Conservation (phyloP, 2,797 vertebrate species). For the Sebastes goodei region DNA sequence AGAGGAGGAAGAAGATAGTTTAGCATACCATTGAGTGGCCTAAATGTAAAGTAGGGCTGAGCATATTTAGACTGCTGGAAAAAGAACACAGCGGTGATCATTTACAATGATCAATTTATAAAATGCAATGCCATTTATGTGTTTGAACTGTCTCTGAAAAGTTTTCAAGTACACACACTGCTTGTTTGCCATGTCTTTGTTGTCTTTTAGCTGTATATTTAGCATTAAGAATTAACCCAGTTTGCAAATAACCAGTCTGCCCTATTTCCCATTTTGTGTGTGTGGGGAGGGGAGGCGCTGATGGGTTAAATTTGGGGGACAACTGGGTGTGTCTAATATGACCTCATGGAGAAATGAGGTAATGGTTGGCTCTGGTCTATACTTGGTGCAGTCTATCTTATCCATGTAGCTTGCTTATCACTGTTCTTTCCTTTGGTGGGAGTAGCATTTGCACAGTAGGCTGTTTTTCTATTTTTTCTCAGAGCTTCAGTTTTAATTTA, state of each 20-base stretch:
- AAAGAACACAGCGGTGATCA: background rate
- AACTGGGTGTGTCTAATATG: slow-evolving; percentile 56
- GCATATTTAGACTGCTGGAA: background rate
- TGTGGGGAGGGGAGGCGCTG: slow-evolving; percentile 1
- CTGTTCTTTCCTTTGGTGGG: slow-evolving; percentile 41
- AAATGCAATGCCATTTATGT: background rate
- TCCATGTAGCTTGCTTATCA: slow-evolving; percentile 35
- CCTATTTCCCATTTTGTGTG: slow-evolving; percentile 17
- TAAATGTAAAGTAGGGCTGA: background rate
- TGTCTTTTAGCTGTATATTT: background rate
- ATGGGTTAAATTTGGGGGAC: slow-evolving; percentile 42
- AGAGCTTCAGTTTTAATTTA: background rate
- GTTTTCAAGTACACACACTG: background rate
- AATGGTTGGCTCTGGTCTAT: slow-evolving; percentile 42
- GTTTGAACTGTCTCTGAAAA: background rate
- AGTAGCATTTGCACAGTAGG: background rate
- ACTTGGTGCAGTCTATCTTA: slow-evolving; percentile 36
- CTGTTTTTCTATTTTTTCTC: background rate
- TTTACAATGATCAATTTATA: background rate
- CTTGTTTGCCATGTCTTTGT: background rate
- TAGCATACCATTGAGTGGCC: background rate
- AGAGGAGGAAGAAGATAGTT: background rate
- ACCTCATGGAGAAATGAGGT: slow-evolving; percentile 69
- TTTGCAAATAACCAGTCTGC: slow-evolving; percentile 19
- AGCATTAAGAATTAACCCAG: slow-evolving; percentile 4